phyloP scores from a whole-genome alignment of 1,140 invertebrate genomes.

The Luehdorfia chinensis region DNA sequence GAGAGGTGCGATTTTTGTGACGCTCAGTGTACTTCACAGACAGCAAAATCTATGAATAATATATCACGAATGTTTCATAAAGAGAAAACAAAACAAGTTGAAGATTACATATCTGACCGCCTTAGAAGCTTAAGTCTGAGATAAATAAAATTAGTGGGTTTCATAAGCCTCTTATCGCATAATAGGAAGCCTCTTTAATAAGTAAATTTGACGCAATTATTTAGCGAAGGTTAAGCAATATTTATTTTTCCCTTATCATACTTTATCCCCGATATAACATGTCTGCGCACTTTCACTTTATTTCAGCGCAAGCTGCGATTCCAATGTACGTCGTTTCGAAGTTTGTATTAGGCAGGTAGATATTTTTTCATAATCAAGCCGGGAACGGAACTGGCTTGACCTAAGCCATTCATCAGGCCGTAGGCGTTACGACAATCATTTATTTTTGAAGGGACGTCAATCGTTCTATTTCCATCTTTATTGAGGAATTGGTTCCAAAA shows the following conservation, averaged over 20 bases:
- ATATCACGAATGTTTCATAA: not conserved
- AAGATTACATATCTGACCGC: not conserved
- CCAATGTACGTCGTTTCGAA: conserved; percentile 1
- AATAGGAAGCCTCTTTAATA: conserved; percentile 8
- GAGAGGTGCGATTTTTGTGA: no score
- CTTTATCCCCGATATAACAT: not conserved
- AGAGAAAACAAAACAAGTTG: not conserved
- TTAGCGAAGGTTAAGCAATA: not conserved
- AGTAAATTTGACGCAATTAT: conserved; percentile 11
- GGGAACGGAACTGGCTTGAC: conserved; percentile 12
- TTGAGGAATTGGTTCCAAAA: conserved; percentile 8
- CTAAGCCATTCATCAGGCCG: conserved; percentile 16
- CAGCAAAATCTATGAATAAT: no score
- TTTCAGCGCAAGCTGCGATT: not conserved
- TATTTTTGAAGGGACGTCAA: conserved; percentile 19
- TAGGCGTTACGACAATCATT: conserved; percentile 13
- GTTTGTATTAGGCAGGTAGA: not conserved
- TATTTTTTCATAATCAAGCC: conserved; percentile 14
- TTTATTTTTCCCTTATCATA: conserved; percentile 10
- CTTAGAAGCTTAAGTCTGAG: not conserved
- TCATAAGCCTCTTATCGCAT: conserved; percentile 13
- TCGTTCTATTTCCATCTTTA: conserved; percentile 13
- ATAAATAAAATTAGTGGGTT: conserved; percentile 14
- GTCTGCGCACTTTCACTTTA: not conserved
- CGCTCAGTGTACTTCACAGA: no score